phyloP scores from a whole-genome alignment of 2,888 invertebrate genomes.

The Ormyrus rosae region DNA sequence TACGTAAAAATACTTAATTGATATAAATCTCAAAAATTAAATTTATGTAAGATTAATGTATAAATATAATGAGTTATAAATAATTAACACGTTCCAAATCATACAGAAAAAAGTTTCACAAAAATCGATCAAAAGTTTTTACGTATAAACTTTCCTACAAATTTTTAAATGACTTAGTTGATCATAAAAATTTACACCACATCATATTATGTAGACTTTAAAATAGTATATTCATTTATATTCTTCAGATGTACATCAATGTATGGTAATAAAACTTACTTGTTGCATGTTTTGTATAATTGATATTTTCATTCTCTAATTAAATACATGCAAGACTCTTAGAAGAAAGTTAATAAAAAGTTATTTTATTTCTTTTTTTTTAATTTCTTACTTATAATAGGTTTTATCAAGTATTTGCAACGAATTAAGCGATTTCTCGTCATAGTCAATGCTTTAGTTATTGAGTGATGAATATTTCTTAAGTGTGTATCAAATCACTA shows the following conservation, averaged over 20 bases:
- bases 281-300: too few relatives aligned
- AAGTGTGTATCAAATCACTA: background rate
- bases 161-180: background rate
- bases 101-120: background rate
- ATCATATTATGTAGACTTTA: too few relatives aligned
- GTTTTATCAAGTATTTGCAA: too few relatives aligned
- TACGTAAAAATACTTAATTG: background rate
- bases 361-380: too few relatives aligned
- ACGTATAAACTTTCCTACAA: background rate
- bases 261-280: too few relatives aligned
- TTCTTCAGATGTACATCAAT: too few relatives aligned
- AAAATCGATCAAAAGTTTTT: background rate
- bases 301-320: too few relatives aligned
- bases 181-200: too few relatives aligned
- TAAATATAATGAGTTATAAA: constrained; percentile 21
- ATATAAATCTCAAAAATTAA: constrained; percentile 36
- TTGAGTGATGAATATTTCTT: background rate
- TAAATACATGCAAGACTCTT: too few relatives aligned
- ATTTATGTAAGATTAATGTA: background rate
- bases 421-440: background rate
- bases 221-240: too few relatives aligned
- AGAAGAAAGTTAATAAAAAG: too few relatives aligned
- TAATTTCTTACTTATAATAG: too few relatives aligned
- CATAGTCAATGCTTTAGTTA: constrained; percentile 8
- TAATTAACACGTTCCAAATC: constrained; percentile 1